phyloP scores from a whole-genome alignment of 2,888 invertebrate species.

The Chydorus sphaericus region DNA sequence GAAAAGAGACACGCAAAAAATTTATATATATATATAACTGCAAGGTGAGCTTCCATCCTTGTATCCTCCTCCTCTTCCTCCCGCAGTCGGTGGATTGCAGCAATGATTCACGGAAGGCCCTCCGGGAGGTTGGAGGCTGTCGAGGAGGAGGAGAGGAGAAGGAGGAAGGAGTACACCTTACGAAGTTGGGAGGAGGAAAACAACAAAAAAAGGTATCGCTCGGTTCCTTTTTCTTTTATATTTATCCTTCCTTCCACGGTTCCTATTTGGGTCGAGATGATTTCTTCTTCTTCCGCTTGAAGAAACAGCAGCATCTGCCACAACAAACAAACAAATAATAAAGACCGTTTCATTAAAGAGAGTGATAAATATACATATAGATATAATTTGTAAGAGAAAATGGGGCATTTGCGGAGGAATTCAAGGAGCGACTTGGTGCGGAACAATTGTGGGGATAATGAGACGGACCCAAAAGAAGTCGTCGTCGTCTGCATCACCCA shows the following conservation, averaged over 20 bases:
- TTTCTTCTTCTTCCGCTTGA: conserved; percentile 98
- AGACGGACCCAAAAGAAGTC: too few species aligned
- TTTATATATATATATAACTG: too few species aligned
- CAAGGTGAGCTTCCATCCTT: not conserved
- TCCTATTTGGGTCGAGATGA: conserved; percentile 29
- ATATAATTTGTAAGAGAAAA: too few species aligned
- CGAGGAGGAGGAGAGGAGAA: not conserved
- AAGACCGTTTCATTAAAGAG: too few species aligned
- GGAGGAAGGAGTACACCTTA: not conserved
- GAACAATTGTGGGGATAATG: too few species aligned
- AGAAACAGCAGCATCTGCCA: conserved; percentile 96
- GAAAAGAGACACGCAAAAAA: not conserved
- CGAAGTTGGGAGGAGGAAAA: not conserved
- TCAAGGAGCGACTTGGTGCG: too few species aligned
- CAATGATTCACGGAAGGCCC: not conserved
- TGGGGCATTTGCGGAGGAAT: too few species aligned
- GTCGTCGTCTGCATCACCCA: too few species aligned
- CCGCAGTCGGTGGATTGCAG: not conserved
- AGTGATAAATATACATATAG: too few species aligned
- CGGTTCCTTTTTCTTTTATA: not conserved
- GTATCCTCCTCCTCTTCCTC: not conserved
- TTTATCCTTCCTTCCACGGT: not conserved
- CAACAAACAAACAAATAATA: conserved; percentile 21
- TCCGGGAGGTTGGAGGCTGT: not conserved
- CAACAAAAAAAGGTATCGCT: not conserved